A percentile compares a stretch with the other conserved stretches of the same genome.
These are phyloP conservation scores for Acrocyrtus sp. DNA, from an alignment of 2,888 invertebrate species.

Conservation along the genomic window DNA sequence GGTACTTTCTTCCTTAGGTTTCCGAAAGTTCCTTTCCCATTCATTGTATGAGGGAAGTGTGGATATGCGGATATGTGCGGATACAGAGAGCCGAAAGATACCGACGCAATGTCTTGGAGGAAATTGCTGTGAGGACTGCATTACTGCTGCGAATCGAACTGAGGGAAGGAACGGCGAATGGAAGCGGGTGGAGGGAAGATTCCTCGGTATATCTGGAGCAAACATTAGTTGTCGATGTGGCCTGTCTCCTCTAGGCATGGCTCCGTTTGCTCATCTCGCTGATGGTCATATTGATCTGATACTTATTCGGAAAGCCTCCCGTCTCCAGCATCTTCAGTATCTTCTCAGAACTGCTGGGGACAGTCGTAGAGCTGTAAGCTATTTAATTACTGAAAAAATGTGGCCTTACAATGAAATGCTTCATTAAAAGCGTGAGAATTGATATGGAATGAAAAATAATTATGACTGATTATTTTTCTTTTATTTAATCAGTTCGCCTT, in stretches of 20 bases:
- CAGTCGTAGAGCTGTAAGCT: conserved; percentile 74
- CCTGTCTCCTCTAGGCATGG: conserved; percentile 79
- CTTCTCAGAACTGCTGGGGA: conserved; percentile 74
- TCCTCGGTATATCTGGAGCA: conserved; percentile 81
- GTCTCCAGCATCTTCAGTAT: conserved; percentile 77
- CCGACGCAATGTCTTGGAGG: conserved; percentile 59
- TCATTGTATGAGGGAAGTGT: conserved; percentile 61
- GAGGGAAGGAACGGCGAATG: conserved; percentile 63
- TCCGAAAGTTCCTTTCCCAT: conserved; percentile 58
- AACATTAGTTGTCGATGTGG: conserved; percentile 81
- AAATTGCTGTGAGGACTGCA: conserved; percentile 60
- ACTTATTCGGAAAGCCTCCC: conserved; percentile 77
- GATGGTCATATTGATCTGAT: conserved; percentile 84
- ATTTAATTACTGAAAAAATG: background rate
- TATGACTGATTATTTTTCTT: conserved; percentile 21
- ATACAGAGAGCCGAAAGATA: conserved; percentile 53
- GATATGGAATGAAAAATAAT: background rate
- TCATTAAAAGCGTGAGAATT: background rate
- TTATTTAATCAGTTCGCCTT: conserved; percentile 72
- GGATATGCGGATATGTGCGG: conserved; percentile 58
- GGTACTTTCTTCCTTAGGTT: conserved; percentile 45
- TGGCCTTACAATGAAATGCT: background rate
- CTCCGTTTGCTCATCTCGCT: conserved; percentile 81
- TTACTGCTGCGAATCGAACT: conserved; percentile 33
- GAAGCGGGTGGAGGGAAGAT: conserved; percentile 75